Evolutionary conservation across 2,797 vertebrate species (phyloP), one percentile per base, ranked within the genome.

Genomic region (Alexandromys oeconomus): DNA sequence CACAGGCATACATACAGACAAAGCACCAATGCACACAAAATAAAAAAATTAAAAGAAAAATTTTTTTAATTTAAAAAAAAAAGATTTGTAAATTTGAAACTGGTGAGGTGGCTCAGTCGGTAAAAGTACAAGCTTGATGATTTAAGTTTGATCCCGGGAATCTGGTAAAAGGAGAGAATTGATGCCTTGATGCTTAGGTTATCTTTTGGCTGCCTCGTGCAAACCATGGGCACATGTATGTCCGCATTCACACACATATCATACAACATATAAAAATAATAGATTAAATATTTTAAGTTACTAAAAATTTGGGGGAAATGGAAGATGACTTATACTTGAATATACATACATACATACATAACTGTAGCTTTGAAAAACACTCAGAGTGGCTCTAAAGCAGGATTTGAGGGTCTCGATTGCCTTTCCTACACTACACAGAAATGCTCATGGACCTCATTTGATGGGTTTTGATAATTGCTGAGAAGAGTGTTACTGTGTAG

Each of bases 301-400:
- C 25, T 31, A 73, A 65, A 4, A 31, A 43, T 96, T n/a, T 65
- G 89, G 57, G 17, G 61, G 61, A 96, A 63, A 78, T 61, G 91
- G 85, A 19, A 48, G 27, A 77, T 92, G 46, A 89, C 7, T 79
- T 79, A 59, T 51, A 87, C 21, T 73, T 93, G 8, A 6, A 11
- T 57, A 23, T 69, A 69, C 14, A 21, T 57, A 57, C 54, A 57
- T 57, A 19, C 17, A 57, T 57, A 57, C 54, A 57, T 67, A 80
- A 13, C 51, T 78, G n/a, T 15, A 93, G 29, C 86, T 92, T 91
- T 94, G 54, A 94, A 96, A 92, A 54, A 14, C 37, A 65, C 94
- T 95, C 29, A 59, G 2, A 91, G 91, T 61, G 6, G 31, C 95
- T 84, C 51, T 61, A 90, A 61, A 79, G 69, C 76, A n/a, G 25